Evolutionary conservation across 23 tunicate genomes (phyloP).

Genomic region (Styela plicata): DNA sequence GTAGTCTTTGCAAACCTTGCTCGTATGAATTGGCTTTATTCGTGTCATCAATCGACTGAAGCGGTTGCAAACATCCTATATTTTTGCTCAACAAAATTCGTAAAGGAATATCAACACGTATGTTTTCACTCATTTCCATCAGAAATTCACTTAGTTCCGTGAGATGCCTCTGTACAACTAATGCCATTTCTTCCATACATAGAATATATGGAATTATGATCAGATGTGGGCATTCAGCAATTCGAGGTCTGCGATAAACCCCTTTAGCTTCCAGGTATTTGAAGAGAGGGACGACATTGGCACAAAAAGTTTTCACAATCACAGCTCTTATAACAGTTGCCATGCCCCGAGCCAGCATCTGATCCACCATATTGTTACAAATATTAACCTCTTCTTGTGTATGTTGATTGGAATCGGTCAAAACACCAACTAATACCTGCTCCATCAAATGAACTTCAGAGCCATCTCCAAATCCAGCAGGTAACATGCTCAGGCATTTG

Average conservation of each 20-base stretch:
- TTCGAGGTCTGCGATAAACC: conserved; percentile 23
- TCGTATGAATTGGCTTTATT: neutral
- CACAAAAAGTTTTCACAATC: neutral
- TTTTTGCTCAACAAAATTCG: conserved; percentile 8
- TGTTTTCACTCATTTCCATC: neutral
- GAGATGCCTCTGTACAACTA: conserved; percentile 20
- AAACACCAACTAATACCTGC: conserved; percentile 9
- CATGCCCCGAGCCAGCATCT: conserved; percentile 29
- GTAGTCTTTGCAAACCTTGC: neutral
- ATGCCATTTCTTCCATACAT: conserved; percentile 21
- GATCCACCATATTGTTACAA: conserved; percentile 24
- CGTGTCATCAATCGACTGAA: neutral
- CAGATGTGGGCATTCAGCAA: conserved; percentile 3
- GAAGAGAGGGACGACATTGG: conserved; percentile 27
- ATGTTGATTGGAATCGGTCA: neutral
- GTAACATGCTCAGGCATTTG: conserved; percentile 10
- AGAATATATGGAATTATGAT: conserved; percentile 18
- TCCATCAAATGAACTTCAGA: conserved; percentile 13
- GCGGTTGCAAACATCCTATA: neutral
- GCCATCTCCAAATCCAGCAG: conserved; percentile 33
- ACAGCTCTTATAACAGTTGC: conserved; percentile 5
- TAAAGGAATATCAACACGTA: conserved; percentile 14
- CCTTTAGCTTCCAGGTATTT: conserved; percentile 33
- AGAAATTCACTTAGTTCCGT: conserved; percentile 16
- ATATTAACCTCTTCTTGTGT: neutral